A percentile compares a stretch with the other conserved stretches of the same genome.
These are phyloP conservation scores for Lateolabrax maculatus DNA, from an alignment of 2,797 vertebrate genomes.

Conservation along the genomic window DNA sequence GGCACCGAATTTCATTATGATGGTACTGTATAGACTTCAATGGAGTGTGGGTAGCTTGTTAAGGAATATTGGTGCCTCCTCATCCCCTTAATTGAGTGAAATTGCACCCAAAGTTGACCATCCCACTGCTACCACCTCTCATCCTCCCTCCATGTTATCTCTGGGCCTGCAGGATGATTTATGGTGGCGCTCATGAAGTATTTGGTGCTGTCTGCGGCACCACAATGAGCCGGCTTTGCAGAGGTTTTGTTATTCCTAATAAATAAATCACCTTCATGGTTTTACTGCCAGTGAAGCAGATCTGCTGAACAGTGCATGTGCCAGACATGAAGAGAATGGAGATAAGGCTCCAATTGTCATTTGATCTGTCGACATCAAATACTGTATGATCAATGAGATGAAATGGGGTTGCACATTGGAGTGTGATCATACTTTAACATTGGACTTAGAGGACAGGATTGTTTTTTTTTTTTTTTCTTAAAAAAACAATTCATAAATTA, in stretches of 20 bases:
- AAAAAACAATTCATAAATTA: slow-evolving; percentile 22
- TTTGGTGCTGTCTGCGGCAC: slow-evolving; percentile 46
- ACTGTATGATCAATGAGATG: slow-evolving; percentile 9
- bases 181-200: slow-evolving; percentile 44
- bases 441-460: neutral
- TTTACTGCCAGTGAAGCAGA: slow-evolving; percentile 57
- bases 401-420: neutral
- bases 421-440: slow-evolving; percentile 5
- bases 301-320: slow-evolving; percentile 51
- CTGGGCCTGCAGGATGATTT: slow-evolving; percentile 63
- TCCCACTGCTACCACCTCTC: slow-evolving; percentile 7
- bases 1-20: slow-evolving; percentile 38
- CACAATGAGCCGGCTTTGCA: slow-evolving; percentile 45
- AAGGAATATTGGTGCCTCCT: slow-evolving; percentile 15
- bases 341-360: slow-evolving; percentile 33
- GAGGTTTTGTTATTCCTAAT: slow-evolving; percentile 64
- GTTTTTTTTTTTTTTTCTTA: neutral
- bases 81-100: slow-evolving; percentile 21
- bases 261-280: slow-evolving; percentile 68
- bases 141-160: neutral
- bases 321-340: slow-evolving; percentile 31
- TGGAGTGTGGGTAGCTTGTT: slow-evolving; percentile 16
- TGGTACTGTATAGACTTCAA: neutral
- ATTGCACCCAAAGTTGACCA: slow-evolving; percentile 14
- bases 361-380: slow-evolving; percentile 52